Percentiles rank a stretch among this genome's conserved stretches.
phyloP scores from a whole-genome alignment of 1,140 invertebrate genomes.

The Diachasmimorpha longicaudata region DNA sequence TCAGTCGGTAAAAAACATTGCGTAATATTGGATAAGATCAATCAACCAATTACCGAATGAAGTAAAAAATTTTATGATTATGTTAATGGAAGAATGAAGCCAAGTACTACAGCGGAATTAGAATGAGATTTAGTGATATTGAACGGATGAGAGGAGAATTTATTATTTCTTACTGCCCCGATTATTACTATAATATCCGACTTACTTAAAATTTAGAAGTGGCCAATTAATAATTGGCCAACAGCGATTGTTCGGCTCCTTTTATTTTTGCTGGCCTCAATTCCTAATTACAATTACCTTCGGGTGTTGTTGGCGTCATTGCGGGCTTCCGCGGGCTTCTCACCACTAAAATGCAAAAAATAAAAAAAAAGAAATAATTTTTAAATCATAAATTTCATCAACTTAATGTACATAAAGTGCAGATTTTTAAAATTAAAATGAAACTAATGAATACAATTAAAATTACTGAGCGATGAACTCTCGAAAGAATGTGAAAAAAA shows the following conservation, averaged over 20 bases:
- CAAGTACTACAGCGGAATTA: not conserved
- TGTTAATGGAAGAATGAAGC: not conserved
- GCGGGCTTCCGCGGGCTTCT: conserved; percentile 59
- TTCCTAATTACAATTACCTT: conserved; percentile 67
- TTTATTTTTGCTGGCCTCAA: conserved; percentile 54
- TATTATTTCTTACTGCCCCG: conserved; percentile 40
- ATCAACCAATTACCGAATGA: not conserved
- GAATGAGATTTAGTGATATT: not conserved
- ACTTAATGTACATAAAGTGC: not conserved
- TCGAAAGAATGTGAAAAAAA: not conserved
- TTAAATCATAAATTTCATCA: conserved; percentile 14
- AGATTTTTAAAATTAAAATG: conserved; percentile 1
- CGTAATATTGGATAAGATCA: not conserved
- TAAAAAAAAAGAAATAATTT: conserved; percentile 36
- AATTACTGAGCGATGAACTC: not conserved
- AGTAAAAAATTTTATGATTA: not conserved
- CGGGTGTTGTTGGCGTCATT: conserved; percentile 61
- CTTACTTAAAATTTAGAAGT: conserved; percentile 63
- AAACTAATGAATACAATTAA: conserved; percentile 15
- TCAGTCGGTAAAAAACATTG: not conserved
- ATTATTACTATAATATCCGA: conserved; percentile 58
- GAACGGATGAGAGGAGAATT: not conserved
- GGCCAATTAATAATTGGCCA: conserved; percentile 56
- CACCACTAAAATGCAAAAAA: conserved; percentile 64
- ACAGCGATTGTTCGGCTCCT: conserved; percentile 54